These are phyloP conservation scores for Australoheros scitulus DNA, from an alignment of 2,113 vertebrate species.

Conservation along the genomic window DNA sequence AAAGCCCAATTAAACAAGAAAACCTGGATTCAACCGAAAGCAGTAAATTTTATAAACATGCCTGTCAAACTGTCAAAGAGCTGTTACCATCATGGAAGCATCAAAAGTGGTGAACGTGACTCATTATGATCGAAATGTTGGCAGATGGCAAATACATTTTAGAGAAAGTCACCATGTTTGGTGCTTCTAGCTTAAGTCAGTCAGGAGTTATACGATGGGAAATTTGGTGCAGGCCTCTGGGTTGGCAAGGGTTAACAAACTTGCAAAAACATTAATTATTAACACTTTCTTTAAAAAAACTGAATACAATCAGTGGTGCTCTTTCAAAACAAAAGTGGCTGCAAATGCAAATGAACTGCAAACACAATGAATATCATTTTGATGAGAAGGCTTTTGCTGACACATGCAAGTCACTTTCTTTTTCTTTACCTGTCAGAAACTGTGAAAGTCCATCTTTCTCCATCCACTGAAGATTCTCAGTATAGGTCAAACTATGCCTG, in stretches of 20 bases:
- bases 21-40: no score
- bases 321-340: neutral
- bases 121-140: no score
- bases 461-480: constrained; percentile 1
- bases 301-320: neutral
- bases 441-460: neutral
- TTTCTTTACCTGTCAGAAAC: neutral
- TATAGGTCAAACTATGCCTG: constrained; percentile 7
- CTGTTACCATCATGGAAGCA: no score
- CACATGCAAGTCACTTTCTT: neutral
- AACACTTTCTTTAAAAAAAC: neutral
- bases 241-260: neutral
- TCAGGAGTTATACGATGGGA: no score
- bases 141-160: no score
- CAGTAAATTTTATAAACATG: no score
- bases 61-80: no score
- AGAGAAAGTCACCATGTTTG: no score
- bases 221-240: no score
- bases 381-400: neutral
- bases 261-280: neutral
- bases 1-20: no score
- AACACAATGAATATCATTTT: neutral
- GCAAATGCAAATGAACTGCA: neutral
- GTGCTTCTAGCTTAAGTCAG: no score
- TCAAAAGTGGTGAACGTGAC: no score